Conservation (phyloP, 2,797 vertebrate species). For the Girardinus metallicus region DNA sequence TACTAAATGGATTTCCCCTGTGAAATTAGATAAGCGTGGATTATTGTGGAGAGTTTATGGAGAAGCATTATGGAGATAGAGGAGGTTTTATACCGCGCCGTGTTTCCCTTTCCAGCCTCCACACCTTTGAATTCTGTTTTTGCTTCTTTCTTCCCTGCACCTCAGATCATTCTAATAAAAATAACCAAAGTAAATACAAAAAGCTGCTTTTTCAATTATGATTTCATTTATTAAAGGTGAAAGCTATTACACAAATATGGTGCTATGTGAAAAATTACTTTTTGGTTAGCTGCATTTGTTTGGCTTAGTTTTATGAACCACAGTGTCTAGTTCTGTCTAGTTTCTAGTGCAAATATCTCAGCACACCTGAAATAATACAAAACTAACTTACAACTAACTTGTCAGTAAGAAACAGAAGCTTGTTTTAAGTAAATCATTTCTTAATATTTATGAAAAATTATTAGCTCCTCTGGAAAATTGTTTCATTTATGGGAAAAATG, state of each 20-base stretch:
- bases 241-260: not conserved
- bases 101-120: not conserved
- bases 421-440: too few species aligned
- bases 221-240: not conserved
- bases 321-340: too few species aligned
- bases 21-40: constrained; percentile 1
- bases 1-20: constrained; percentile 2
- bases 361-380: too few species aligned
- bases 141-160: not conserved
- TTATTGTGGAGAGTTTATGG: not conserved
- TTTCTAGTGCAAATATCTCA: too few species aligned
- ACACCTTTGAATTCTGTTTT: not conserved
- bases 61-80: constrained; percentile 2
- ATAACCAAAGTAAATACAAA: not conserved
- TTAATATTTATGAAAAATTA: too few species aligned
- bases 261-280: not conserved
- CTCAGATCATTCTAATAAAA: not conserved
- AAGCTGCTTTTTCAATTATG: not conserved
- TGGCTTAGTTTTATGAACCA: not conserved
- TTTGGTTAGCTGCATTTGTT: not conserved
- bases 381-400: too few species aligned
- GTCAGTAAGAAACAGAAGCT: too few species aligned
- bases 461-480: too few species aligned
- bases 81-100: not conserved
- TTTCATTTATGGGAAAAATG: too few species aligned